A percentile compares a stretch with the other conserved stretches of the same genome.
phyloP scores from a whole-genome alignment of 1,140 invertebrate genomes.

The Eueides isabella region DNA sequence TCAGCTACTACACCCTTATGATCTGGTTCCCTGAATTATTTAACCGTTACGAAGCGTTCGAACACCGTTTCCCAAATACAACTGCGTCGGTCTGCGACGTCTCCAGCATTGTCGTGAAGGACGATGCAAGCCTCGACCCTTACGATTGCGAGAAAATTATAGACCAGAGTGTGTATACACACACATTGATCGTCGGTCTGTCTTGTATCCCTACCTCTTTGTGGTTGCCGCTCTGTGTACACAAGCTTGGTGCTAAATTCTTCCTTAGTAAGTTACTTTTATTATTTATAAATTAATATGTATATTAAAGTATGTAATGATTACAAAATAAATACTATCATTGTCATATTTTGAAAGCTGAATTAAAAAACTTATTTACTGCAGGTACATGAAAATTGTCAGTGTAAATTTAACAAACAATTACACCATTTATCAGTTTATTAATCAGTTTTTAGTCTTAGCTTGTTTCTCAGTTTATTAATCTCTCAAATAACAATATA shows the following conservation, averaged over 20 bases:
- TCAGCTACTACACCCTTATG: constrained; percentile 91
- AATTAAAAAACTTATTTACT: no score
- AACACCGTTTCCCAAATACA: constrained; percentile 83
- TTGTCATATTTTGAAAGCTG: no score
- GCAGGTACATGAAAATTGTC: no score
- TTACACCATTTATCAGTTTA: no score
- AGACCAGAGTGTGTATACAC: constrained; percentile 85
- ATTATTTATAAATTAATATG: neutral
- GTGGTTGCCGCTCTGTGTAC: constrained; percentile 87
- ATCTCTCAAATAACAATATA: no score
- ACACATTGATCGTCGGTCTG: constrained; percentile 88
- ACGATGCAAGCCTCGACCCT: constrained; percentile 70
- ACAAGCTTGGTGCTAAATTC: constrained; percentile 88
- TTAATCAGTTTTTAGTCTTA: no score
- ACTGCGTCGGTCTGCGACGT: constrained; percentile 88
- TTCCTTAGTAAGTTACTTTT: constrained; percentile 84
- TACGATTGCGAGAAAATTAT: constrained; percentile 84
- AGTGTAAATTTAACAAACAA: no score
- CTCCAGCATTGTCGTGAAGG: constrained; percentile 80
- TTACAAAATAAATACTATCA: no score
- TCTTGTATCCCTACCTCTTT: constrained; percentile 89
- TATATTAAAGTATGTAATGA: neutral
- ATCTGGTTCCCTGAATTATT: constrained; percentile 93
- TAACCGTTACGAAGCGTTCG: constrained; percentile 88
- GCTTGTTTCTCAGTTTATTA: no score